Base-by-base conservation (phyloP, 2,113 vertebrate species). In the Jaculus jaculus region DNA sequence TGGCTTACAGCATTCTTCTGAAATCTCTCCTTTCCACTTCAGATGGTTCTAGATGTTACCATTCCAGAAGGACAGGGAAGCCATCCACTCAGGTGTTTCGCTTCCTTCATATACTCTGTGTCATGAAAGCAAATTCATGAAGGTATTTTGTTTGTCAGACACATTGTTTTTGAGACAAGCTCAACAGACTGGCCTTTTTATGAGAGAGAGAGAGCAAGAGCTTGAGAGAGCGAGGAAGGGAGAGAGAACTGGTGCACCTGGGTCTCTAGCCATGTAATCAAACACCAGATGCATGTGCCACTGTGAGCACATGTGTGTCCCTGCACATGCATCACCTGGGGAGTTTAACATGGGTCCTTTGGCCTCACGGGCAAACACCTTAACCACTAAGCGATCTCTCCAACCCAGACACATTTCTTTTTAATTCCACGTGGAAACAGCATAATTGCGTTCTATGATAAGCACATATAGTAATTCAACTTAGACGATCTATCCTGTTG, bases 1-100 rank as follows among this genome's bases (percentile, higher is more conserved):
- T 30, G 23, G n/a, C 84, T 74, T 90, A 32, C 63, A 65, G 21
- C 71, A 78, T 82, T 94, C 74, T 94, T 30, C 75, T 89, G 30
- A 30, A n/a, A 75, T 74, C 83, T 85, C 89, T 78, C 58, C 26
- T 81, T 72, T 84, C 15, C 5, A 2, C 65, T 85, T 80, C 58
- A 68, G 30, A 88, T 24, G 18, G 21, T 37, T 84, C 77, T 30
- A 13, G 28, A 54, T 32, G 9, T 26, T 34, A 63, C 7, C 30
- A 42, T 86, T 81, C n/a, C 61, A 84, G 61, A 92, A 63, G 58
- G 69, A 93, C 51, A 92, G 3, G 65, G 39, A 69, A 61, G 24
- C 3, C 7, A 15, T 13, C 3, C 1, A 11, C 32, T 24, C 21
- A 18, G 21, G 34, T 20, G 9, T 78, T 77, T 7, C 16, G 23